Base-by-base conservation (phyloP, 2,888 invertebrate genomes). In the Eupithecia subumbrata region DNA sequence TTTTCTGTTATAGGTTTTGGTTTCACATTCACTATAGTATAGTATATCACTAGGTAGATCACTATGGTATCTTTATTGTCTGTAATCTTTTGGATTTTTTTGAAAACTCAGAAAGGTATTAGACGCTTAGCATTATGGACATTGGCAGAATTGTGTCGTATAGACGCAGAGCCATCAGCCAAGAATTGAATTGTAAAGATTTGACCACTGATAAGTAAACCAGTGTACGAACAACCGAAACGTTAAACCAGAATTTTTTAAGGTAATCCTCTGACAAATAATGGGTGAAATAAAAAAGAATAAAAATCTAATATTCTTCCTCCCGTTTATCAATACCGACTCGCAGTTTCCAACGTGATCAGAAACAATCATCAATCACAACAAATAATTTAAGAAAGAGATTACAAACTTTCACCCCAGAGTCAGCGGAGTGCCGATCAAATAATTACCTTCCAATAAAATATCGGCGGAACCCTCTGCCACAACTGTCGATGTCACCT, bases 401-500 rank as follows among this genome's bases (percentile, higher is more conserved):
- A 80, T 79, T 80, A 78, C 76, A 18, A 76, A 81, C 74, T 78
- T 73, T 77, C 76, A 79, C 81, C 76, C 90, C 68, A 8, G 25
- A 88, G 88, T 86, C 88, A 86, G 91, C 89, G 87, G 63, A 79
- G 77, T 76, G 75, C 88, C 89, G 91, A 92, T 92, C 90, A 91
- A 91, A 93, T 94, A 93, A 94, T 95, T 94, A 92, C 90, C 91
- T 90, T 89, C 83, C 91, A 90, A 93, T 94, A 94, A 94, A 94
- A 91, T 94, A 94, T 94, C 91, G 92, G 88, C 91, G 92, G 88
- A 84, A 86, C 90, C 80, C 85, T 84, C 89, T 87, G 92, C 91
- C 93, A 91, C 95, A 95, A 95, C 93, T 95, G 95, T 92, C 94
- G 94, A 90, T 95, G 95, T 95, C 95, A 95, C 95, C 92, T 95